These are phyloP conservation scores for Troilus luridus DNA, from an alignment of 2,888 invertebrate species.

Conservation along the genomic window DNA sequence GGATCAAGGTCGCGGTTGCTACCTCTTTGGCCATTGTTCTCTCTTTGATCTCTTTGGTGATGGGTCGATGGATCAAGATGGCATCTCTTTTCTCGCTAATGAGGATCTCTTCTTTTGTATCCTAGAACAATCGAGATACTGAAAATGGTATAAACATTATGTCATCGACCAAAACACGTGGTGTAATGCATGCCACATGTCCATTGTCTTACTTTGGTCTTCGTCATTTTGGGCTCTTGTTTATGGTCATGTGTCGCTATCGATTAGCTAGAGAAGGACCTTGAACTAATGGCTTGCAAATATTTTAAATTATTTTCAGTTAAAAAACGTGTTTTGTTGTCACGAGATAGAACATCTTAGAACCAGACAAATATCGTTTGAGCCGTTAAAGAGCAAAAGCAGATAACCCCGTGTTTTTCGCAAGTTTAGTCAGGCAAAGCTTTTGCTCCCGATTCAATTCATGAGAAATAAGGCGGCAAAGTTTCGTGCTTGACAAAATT, in stretches of 20 bases:
- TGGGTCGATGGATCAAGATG: neutral
- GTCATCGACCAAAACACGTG: conserved; percentile 19
- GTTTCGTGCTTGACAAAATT: too few relatives aligned
- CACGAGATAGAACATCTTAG: too few relatives aligned
- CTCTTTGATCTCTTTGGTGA: neutral
- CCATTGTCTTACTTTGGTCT: neutral
- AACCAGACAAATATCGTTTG: too few relatives aligned
- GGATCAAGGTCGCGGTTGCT: conserved; percentile 12
- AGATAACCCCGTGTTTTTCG: too few relatives aligned
- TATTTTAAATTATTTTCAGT: neutral
- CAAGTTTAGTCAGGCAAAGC: too few relatives aligned
- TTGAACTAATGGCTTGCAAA: neutral
- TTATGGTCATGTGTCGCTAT: neutral
- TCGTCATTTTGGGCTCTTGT: neutral
- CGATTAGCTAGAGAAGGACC: neutral
- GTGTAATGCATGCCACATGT: neutral
- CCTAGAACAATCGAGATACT: neutral
- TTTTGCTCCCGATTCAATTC: too few relatives aligned
- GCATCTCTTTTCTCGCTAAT: neutral
- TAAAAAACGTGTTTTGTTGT: too few relatives aligned
- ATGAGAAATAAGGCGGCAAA: too few relatives aligned
- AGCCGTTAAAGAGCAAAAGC: too few relatives aligned
- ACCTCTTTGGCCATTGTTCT: neutral
- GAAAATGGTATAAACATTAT: conserved; percentile 10
- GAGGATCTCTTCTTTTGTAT: neutral